These are phyloP conservation scores for Liasis olivaceus DNA, from an alignment of 2,797 vertebrate species.

Conservation along the genomic window DNA sequence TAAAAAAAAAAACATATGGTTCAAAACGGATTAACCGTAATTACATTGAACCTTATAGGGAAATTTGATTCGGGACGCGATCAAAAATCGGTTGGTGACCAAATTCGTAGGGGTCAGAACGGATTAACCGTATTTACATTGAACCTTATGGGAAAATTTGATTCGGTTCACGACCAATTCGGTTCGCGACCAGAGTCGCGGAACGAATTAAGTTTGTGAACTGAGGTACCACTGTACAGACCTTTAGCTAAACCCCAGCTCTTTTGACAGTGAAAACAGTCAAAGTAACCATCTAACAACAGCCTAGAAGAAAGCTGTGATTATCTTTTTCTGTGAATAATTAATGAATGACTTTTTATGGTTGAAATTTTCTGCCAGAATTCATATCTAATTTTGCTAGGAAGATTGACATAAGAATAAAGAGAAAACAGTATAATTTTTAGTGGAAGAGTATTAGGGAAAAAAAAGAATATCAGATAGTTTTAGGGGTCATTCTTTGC, in stretches of 20 bases:
- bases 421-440: neutral
- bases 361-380: neutral
- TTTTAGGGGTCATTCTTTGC: neutral
- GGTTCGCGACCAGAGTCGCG: too few relatives aligned
- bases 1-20: too few relatives aligned
- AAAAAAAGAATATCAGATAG: neutral
- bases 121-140: too few relatives aligned
- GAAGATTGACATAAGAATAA: neutral
- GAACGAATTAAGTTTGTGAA: too few relatives aligned
- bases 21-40: too few relatives aligned
- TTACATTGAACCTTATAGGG: too few relatives aligned
- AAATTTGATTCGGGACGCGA: too few relatives aligned
- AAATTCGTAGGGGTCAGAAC: too few relatives aligned
- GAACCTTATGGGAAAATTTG: too few relatives aligned
- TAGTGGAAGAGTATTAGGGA: neutral
- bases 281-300: neutral
- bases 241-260: conserved; percentile 17
- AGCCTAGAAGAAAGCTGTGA: neutral
- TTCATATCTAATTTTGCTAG: neutral
- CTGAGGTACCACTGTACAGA: too few relatives aligned
- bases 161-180: too few relatives aligned
- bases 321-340: neutral
- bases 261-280: neutral
- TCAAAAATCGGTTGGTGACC: too few relatives aligned
- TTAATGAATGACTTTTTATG: neutral